Evolutionary conservation across 2,888 invertebrate genomes (phyloP).

Genomic region (Prostheceraeus crozeri): DNA sequence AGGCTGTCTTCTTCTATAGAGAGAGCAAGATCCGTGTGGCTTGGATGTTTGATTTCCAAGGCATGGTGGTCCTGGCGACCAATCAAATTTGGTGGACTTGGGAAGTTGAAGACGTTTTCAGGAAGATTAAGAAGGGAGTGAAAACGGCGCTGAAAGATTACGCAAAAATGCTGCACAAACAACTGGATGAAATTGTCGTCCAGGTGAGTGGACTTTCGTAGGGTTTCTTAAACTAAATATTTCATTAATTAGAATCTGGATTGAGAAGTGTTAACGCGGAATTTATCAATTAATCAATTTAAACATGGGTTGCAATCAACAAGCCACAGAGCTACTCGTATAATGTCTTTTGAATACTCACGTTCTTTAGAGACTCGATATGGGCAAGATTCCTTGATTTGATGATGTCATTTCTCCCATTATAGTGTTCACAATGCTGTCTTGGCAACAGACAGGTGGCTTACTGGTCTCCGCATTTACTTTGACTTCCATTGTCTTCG

Average conservation of each 20-base stretch:
- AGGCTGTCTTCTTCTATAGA: slow-evolving; percentile 76
- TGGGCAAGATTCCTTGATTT: too few relatives aligned
- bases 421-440: too few relatives aligned
- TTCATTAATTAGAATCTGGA: not conserved
- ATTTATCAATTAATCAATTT: not conserved
- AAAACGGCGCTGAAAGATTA: slow-evolving; percentile 85
- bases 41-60: slow-evolving; percentile 82
- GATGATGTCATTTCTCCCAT: too few relatives aligned
- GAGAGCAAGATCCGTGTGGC: slow-evolving; percentile 65
- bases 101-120: slow-evolving; percentile 81
- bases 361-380: too few relatives aligned
- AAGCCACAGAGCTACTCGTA: too few relatives aligned
- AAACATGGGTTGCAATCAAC: not conserved
- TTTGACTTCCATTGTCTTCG: too few relatives aligned
- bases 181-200: slow-evolving; percentile 74
- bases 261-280: not conserved
- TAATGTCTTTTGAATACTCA: too few relatives aligned
- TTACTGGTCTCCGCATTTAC: too few relatives aligned
- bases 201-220: too few relatives aligned
- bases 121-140: slow-evolving; percentile 61
- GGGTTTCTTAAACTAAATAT: slow-evolving; percentile 5
- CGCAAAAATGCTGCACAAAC: slow-evolving; percentile 69
- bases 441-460: too few relatives aligned
- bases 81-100: slow-evolving; percentile 93
- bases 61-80: slow-evolving; percentile 74